phyloP scores from a whole-genome alignment of 2,888 invertebrate species.

The Drosophila mercatorum region DNA sequence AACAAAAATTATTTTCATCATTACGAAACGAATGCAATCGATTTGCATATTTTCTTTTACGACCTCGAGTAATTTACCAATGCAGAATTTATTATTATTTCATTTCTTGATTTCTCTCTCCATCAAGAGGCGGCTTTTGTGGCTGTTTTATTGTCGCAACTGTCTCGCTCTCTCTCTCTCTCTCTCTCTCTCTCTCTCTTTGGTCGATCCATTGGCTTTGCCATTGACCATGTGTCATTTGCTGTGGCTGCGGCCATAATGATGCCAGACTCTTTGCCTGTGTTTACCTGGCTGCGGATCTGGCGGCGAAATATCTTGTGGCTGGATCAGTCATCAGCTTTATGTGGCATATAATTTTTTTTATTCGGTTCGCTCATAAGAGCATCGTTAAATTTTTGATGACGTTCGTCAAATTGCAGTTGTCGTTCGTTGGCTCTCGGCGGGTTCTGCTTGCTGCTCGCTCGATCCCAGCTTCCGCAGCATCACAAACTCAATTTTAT shows the following conservation, averaged over 20 bases:
- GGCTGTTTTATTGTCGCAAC: constrained; percentile 64
- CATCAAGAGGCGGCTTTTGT: constrained; percentile 61
- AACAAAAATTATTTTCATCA: constrained; percentile 69
- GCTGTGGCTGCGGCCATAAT: constrained; percentile 37
- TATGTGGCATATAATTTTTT: constrained; percentile 81
- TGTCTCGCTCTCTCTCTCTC: background rate
- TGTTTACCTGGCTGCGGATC: constrained; percentile 49
- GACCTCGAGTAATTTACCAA: constrained; percentile 73
- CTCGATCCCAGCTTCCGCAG: constrained; percentile 35
- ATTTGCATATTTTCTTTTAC: constrained; percentile 80
- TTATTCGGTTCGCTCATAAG: constrained; percentile 76
- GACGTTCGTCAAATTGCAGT: constrained; percentile 80
- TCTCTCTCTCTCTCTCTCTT: background rate
- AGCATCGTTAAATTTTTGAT: constrained; percentile 82
- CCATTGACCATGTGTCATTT: constrained; percentile 60
- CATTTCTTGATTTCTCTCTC: constrained; percentile 72
- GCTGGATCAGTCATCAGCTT: constrained; percentile 78
- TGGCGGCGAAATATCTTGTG: constrained; percentile 28
- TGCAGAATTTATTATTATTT: constrained; percentile 80
- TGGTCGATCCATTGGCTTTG: constrained; percentile 21
- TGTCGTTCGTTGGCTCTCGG: constrained; percentile 24
- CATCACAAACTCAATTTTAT: constrained; percentile 33
- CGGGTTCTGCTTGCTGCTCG: constrained; percentile 1
- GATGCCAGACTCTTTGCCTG: constrained; percentile 29
- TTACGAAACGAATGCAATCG: constrained; percentile 79